These are phyloP conservation scores for Caradrina clavipalpis DNA, from an alignment of 2,888 invertebrate species.

Conservation along the genomic window DNA sequence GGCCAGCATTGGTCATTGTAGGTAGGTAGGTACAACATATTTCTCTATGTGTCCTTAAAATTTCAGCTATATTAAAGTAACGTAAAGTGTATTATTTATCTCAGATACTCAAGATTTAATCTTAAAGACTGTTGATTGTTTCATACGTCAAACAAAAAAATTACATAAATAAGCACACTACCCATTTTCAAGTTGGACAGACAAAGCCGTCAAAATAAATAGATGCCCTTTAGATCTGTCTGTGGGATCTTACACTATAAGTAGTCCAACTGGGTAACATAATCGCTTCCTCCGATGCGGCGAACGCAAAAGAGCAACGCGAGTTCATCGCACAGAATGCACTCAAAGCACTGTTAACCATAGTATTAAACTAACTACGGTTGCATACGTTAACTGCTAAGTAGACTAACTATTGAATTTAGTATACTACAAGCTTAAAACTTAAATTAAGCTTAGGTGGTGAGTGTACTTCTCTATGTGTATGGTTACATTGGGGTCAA, in stretches of 20 bases:
- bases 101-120: no score
- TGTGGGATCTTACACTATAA: not conserved
- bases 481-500: not conserved
- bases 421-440: constrained; percentile 5
- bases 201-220: no score
- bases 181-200: no score
- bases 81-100: no score
- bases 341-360: constrained; percentile 33
- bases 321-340: constrained; percentile 22
- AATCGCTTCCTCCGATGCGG: constrained; percentile 8
- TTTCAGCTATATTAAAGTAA: no score
- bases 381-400: constrained; percentile 23
- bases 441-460: not conserved
- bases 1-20: no score
- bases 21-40: no score
- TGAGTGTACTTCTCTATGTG: not conserved
- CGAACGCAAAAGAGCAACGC: constrained; percentile 19
- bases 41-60: no score
- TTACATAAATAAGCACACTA: no score
- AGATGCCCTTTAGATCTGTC: no score
- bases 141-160: no score
- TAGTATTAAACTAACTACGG: constrained; percentile 14
- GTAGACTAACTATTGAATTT: constrained; percentile 33
- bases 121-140: no score
- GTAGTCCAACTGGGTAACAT: constrained; percentile 11